Evolutionary conservation across 2,888 invertebrate genomes (phyloP), one percentile per base, ranked within the genome.

Genomic region (Disparrhopalites patrizii): DNA sequence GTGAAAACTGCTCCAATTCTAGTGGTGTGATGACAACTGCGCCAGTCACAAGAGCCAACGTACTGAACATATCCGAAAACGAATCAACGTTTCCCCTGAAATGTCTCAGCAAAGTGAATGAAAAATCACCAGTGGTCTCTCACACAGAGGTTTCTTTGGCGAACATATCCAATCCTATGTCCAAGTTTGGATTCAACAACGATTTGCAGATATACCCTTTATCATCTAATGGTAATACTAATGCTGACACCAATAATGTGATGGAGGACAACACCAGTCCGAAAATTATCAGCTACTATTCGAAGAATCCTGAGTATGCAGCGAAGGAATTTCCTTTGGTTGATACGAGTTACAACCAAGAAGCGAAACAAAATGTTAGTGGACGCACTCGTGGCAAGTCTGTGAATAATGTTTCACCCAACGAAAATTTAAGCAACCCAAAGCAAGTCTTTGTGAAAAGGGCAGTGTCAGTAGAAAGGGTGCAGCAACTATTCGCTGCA

Each of bases 241-340:
- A 54, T 3, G 13, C 23, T 27, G 54, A 52, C 1, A 52, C 18
- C n/a, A 10, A 31, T 1, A 13, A 28, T 3, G 18, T 7, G 1
- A 20, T 18, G 8, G 54, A 54, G 20, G 30, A 28, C 10, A 18
- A n/a, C 20, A 4, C 33, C n/a, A n/a, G n/a, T n/a, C 54, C 54
- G 3, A 31, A 31, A 18, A 54, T 54, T 3, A 30, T 54, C 5
- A 54, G 18, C 18, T 54, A 20, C 20, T 54, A 18, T 31, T 54
- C 54, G 4, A 30, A 54, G 33, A 54, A 54, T 30, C 54, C 54
- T 1, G 54, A 54, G 3, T 54, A 31, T 31, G n/a, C n/a, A n/a
- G n/a, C n/a, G n/a, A n/a, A n/a, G n/a, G n/a, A n/a, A n/a, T n/a
- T n/a, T n/a, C n/a, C n/a, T n/a, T n/a, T n/a, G n/a, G n/a, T n/a